Base-by-base conservation (phyloP, 2,888 invertebrate genomes). In the Sthenelais limicola region DNA sequence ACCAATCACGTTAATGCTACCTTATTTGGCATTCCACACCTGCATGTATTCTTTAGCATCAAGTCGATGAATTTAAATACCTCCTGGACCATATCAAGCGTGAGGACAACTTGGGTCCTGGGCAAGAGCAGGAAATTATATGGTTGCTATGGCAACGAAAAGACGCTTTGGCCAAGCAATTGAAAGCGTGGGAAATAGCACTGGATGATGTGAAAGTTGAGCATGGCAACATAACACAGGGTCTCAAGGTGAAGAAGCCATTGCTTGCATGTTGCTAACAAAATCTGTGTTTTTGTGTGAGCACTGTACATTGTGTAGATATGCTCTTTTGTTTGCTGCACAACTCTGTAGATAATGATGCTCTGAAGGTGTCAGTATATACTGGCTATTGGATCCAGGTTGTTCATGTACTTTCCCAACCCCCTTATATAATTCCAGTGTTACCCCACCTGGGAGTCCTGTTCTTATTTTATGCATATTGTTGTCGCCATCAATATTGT, bases 131-230 rank as follows among this genome's bases (percentile, higher is more conserved):
- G 66, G 82, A 82, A 43, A 82, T 84, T 18, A 77, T 84, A 28
- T 76, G 82, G 58, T 78, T 80, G 68, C 76, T 85, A 72, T 84
- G 82, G 84, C 81, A 80, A 66, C 80, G 80, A 68, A 76, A 80
- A 26, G 80, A 83, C 43, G 76, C 78, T 32, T 77, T 81, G 21
- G 79, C 76, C 68, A 76, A 77, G 24, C 81, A 79, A 69, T 75
- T 84, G 49, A 78, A 77, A 32, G 79, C 80, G 49, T 82, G 80
- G 80, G 82, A 80, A 68, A 67, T 82, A 5, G 78, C 80, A 66
- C 77, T 84, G 15, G 74, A 80, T 69, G 80, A 83, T 52, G 74
- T 84, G 21, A 51, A 66, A 18, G 38, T 73, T 26, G 35, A 73
- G 47, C 80, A 82, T 49, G 79, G 79, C 30, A 79, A 79, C 72